Conservation (phyloP, 2,113 vertebrate genomes). For the Terrapene triunguis region DNA sequence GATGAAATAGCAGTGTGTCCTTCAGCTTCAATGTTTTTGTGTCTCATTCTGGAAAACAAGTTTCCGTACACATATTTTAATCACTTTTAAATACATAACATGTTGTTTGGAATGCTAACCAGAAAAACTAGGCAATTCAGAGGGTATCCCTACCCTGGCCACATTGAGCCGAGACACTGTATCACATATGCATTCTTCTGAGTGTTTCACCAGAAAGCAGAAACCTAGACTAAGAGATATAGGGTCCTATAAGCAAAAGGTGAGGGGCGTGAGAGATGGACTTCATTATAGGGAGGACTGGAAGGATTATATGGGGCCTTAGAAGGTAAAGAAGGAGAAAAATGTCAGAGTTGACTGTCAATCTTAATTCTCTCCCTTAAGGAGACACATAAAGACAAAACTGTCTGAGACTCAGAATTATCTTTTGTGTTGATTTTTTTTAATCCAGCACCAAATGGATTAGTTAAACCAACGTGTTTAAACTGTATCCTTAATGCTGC, state of each 20-base stretch:
- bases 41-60: neutral
- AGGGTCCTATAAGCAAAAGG: neutral
- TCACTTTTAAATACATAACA: neutral
- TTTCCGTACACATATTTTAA: neutral
- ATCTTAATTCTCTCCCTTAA: neutral
- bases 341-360: neutral
- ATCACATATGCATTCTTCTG: neutral
- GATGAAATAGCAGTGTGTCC: neutral
- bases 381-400: neutral
- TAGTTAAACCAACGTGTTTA: neutral
- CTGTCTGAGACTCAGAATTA: neutral
- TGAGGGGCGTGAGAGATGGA: neutral
- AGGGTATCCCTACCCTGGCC: neutral
- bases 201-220: neutral
- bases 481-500: neutral
- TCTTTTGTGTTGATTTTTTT: neutral
- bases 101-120: neutral
- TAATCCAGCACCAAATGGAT: neutral
- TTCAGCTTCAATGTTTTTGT: neutral
- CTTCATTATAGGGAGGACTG: neutral
- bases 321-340: neutral
- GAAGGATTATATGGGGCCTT: neutral
- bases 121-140: neutral
- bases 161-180: neutral
- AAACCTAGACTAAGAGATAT: neutral